A percentile compares a stretch with the other conserved stretches of the same genome.
phyloP scores from a whole-genome alignment of 1,140 invertebrate species.

The Arctopsyche grandis region DNA sequence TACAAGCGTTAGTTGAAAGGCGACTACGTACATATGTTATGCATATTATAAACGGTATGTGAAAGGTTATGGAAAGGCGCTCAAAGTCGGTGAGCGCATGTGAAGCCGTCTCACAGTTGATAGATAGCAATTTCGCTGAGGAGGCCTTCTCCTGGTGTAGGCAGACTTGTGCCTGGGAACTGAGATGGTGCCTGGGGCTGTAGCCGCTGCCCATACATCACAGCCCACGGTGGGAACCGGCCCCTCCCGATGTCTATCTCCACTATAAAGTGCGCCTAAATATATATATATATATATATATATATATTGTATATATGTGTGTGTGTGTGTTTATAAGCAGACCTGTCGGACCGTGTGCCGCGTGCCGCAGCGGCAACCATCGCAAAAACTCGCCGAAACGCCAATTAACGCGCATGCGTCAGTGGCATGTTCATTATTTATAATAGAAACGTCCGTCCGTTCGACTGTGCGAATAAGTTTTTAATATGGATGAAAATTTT shows the following conservation, averaged over 20 bases:
- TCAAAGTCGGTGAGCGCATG: not conserved
- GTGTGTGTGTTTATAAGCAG: not conserved
- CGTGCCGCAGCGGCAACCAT: not conserved
- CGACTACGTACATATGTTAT: not conserved
- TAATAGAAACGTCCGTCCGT: no score
- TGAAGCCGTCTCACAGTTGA: conserved; percentile 24
- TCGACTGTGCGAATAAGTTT: no score
- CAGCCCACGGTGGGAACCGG: conserved; percentile 51
- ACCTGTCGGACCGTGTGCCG: not conserved
- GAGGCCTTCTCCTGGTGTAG: conserved; percentile 27
- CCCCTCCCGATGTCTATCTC: conserved; percentile 43
- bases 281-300: no score
- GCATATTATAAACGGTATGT: not conserved
- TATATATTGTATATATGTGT: no score
- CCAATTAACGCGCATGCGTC: not conserved
- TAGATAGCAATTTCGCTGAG: conserved; percentile 44
- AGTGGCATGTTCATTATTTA: not conserved
- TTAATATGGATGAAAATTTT: no score
- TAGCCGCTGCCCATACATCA: conserved; percentile 52
- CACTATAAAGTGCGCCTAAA: conserved; percentile 22
- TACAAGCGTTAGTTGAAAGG: no score
- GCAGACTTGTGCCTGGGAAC: conserved; percentile 48
- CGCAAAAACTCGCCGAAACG: conserved; percentile 5
- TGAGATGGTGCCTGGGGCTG: conserved; percentile 46
- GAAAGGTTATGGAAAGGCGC: conserved; percentile 22